Evolutionary conservation across 1,140 invertebrate genomes (phyloP).

Genomic region (Mamestra configurata): DNA sequence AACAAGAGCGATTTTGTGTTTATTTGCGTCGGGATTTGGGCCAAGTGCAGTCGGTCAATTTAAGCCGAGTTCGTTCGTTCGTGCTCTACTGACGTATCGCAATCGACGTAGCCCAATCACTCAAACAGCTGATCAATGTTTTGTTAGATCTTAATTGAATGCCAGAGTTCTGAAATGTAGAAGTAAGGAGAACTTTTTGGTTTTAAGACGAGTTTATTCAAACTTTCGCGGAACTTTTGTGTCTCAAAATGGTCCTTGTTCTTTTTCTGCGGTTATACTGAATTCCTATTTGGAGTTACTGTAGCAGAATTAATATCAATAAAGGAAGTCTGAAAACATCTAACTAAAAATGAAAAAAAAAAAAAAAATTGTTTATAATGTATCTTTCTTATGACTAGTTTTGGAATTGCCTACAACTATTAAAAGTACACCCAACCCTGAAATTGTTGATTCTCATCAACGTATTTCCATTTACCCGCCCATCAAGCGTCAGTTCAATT

Average conservation of each 20-base stretch:
- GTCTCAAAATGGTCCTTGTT: neutral
- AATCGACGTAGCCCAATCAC: slow-evolving; percentile 39
- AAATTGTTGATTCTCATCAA: too few species aligned
- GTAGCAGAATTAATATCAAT: too few species aligned
- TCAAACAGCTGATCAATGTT: slow-evolving; percentile 48
- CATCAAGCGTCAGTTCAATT: too few species aligned
- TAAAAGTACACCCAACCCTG: too few species aligned
- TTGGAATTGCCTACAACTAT: too few species aligned
- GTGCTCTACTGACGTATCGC: slow-evolving; percentile 39
- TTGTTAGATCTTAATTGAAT: slow-evolving; percentile 30
- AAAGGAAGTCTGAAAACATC: neutral
- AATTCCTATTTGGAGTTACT: neutral
- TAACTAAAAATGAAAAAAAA: too few species aligned
- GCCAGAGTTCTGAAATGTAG: neutral
- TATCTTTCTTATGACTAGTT: too few species aligned
- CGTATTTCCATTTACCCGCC: too few species aligned
- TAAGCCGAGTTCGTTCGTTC: slow-evolving; percentile 58
- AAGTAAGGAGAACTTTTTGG: neutral
- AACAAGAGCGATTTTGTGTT: slow-evolving; percentile 67
- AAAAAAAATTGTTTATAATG: too few species aligned
- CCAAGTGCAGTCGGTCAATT: slow-evolving; percentile 75
- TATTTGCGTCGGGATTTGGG: slow-evolving; percentile 72
- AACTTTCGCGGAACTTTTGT: neutral
- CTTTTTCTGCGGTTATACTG: neutral
- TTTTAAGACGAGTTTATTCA: neutral